Evolutionary conservation across 2,888 invertebrate genomes (phyloP), one percentile per base, ranked within the genome.

Genomic region (Camponotus fellah): DNA sequence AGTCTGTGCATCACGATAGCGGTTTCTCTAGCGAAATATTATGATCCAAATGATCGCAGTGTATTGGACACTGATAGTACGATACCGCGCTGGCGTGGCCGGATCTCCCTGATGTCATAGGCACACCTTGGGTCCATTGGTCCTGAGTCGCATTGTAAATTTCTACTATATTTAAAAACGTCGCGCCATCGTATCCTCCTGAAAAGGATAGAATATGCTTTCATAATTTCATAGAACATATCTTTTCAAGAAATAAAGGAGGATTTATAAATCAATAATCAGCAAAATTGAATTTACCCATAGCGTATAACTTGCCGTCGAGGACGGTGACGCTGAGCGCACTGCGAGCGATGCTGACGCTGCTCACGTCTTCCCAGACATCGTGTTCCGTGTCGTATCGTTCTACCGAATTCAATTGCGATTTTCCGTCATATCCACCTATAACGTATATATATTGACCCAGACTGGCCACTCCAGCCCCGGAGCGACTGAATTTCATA

Each of bases 81-180:
- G 98, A 98, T 17, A 98, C 98, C 3, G 98, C 98, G 66, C 98
- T 97, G 0, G 98, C 98, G 95, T 99, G 99, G 0, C 99, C 99
- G 12, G 98, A 99, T 74, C 99, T 96, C 12, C 98, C 98, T 6
- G 98, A 97, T 32, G 97, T 97, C 93, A 99, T 96, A 6, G 97
- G 96, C 8, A 97, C 96, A 58, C 98, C 98, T 87, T 96, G 96
- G 86, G 96, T 96, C 99, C 99, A 99, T 26, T 95, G 94, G 95
- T 98, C 96, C 64, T 95, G 96, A 2, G 95, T 95, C 5, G 98
- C 98, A 94, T 98, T 97, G 95, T 98, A 99, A 82, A 98, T 97
- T 95, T 99, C 99, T 32, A 99, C 98, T 72, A 97, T 97, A 86
- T 97, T 96, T 62, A 99, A 95, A 95, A 99, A 98, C 84, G 97